Evolutionary conservation across 2,113 vertebrate genomes (phyloP).

Genomic region (Romanogobio albipinnatus): DNA sequence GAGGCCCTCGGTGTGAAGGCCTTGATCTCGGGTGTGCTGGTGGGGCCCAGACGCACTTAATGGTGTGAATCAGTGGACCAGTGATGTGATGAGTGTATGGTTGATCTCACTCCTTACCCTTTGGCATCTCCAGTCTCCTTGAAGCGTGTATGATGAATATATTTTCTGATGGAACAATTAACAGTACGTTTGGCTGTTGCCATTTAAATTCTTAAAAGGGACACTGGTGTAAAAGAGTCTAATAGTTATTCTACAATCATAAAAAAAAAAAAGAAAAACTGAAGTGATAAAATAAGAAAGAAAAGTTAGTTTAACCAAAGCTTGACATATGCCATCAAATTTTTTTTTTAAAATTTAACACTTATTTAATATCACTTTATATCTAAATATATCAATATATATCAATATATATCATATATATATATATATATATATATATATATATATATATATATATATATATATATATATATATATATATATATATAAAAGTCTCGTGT

Average conservation of each 20-base stretch:
- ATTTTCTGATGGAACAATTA: constrained; percentile 28
- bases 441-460: too few relatives aligned
- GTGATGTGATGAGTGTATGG: constrained; percentile 40
- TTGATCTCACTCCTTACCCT: constrained; percentile 32
- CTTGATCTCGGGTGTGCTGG: not conserved
- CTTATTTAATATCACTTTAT: too few relatives aligned
- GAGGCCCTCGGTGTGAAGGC: constrained; percentile 15
- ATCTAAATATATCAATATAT: too few relatives aligned
- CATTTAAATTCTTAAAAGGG: not conserved
- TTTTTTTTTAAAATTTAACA: too few relatives aligned
- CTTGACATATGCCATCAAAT: too few relatives aligned
- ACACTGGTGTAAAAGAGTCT: not conserved
- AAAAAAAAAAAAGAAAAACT: too few relatives aligned
- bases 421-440: too few relatives aligned
- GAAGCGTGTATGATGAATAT: constrained; percentile 30
- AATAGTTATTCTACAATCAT: not conserved
- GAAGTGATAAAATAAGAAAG: too few relatives aligned
- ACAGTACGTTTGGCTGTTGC: constrained; percentile 7
- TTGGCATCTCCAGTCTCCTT: constrained; percentile 11
- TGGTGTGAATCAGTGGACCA: constrained; percentile 30
- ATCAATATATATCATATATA: too few relatives aligned
- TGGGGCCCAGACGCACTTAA: constrained; percentile 29
- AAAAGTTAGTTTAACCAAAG: too few relatives aligned
- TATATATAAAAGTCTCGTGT: too few relatives aligned
- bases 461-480: too few relatives aligned